phyloP scores from a whole-genome alignment of 2,797 vertebrate genomes.

The Anguilla pacifica region DNA sequence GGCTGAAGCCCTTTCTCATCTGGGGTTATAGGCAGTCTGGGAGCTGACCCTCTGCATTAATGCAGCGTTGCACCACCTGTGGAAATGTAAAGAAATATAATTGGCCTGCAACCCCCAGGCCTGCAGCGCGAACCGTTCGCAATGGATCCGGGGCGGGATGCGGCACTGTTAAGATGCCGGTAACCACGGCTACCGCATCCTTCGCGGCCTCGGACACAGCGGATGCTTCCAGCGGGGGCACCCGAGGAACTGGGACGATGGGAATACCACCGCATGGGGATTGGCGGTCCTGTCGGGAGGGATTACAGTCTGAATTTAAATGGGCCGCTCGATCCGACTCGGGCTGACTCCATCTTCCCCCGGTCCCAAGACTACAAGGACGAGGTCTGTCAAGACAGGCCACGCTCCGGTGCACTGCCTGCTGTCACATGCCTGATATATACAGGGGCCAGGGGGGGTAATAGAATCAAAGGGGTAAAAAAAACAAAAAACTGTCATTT shows the following conservation, averaged over 20 bases:
- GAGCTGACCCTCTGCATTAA: background rate
- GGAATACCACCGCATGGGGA: background rate
- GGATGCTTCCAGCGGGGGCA: background rate
- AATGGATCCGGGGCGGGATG: background rate
- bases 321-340: background rate
- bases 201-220: background rate
- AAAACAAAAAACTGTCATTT: background rate
- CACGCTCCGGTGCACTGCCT: background rate
- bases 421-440: background rate
- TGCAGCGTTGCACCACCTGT: background rate
- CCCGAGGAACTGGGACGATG: background rate
- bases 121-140: background rate
- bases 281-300: slow-evolving; percentile 6
- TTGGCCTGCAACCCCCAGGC: background rate
- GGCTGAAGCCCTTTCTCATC: background rate
- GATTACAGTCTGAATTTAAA: background rate
- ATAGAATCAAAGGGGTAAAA: background rate
- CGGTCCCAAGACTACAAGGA: slow-evolving; percentile 8
- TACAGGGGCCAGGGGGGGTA: background rate
- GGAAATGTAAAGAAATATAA: background rate
- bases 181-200: background rate
- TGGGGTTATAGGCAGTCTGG: background rate
- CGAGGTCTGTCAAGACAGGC: background rate
- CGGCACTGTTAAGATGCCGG: background rate
- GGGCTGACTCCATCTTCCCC: background rate